phyloP scores from a whole-genome alignment of 2,888 invertebrate species.

The Chymomyza fuscimana region DNA sequence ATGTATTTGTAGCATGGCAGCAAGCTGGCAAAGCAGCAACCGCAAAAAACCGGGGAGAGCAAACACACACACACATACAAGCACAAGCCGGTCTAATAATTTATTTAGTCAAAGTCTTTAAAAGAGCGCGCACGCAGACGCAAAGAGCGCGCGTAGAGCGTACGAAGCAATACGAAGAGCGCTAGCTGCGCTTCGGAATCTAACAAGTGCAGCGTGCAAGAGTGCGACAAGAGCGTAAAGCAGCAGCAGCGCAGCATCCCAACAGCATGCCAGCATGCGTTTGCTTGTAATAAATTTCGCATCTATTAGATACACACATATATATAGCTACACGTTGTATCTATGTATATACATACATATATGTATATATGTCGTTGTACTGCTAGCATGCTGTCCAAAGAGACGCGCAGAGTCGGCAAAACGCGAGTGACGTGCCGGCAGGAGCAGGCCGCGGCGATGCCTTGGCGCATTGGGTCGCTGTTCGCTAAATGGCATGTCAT shows the following conservation, averaged over 20 bases:
- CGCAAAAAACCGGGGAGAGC: background rate
- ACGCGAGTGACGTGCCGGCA: background rate
- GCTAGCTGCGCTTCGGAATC: background rate
- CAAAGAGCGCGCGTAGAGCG: background rate
- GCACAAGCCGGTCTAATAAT: background rate
- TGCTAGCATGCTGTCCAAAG: no score
- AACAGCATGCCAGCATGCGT: background rate
- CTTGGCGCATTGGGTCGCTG: background rate
- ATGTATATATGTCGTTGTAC: no score
- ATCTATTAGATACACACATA: no score
- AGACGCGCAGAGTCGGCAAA: background rate
- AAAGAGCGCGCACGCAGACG: background rate
- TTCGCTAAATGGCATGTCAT: background rate
- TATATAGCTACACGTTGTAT: no score
- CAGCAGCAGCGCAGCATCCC: background rate
- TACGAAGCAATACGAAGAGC: background rate
- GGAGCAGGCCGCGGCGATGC: no score
- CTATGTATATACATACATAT: no score
- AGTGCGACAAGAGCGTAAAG: background rate
- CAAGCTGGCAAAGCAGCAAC: background rate
- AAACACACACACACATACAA: background rate
- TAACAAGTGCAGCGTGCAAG: background rate
- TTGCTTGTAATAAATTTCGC: no score
- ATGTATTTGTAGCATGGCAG: background rate
- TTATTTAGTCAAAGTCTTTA: background rate